phyloP scores from a whole-genome alignment of 2,113 vertebrate species.

The Myotis brandtii region DNA sequence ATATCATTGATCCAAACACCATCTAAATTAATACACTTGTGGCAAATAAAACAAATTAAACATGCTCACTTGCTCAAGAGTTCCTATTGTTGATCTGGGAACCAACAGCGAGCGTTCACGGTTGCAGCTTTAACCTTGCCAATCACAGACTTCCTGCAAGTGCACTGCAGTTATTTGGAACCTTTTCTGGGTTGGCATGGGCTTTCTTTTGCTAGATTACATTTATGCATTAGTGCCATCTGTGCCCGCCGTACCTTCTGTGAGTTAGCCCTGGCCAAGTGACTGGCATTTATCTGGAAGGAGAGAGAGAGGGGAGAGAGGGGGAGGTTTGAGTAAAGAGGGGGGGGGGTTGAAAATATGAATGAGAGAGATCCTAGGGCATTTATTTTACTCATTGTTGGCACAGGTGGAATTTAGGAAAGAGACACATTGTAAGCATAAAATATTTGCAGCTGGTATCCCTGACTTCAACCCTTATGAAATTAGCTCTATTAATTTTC shows the following conservation, averaged over 20 bases:
- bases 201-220: conserved; percentile 97
- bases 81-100: conserved; percentile 86
- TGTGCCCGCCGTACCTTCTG: conserved; percentile 98
- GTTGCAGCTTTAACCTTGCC: conserved; percentile 89
- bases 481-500: not conserved
- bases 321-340: not conserved
- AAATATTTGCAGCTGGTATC: conserved; percentile 87
- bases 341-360: not conserved
- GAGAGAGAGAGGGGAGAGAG: conserved; percentile 55
- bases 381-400: conserved; percentile 87
- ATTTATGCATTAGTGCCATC: conserved; percentile 99
- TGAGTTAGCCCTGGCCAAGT: conserved; percentile 94
- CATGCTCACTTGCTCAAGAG: conserved; percentile 81
- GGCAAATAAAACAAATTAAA: conserved; percentile 78
- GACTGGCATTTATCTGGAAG: conserved; percentile 97
- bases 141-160: conserved; percentile 89
- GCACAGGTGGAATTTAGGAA: conserved; percentile 74
- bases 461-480: conserved; percentile 48
- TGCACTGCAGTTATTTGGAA: conserved; percentile 96
- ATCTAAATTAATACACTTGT: conserved; percentile 61
- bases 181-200: conserved; percentile 91
- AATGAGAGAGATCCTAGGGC: conserved; percentile 85
- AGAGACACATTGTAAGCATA: conserved; percentile 69
- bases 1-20: conserved; percentile 56
- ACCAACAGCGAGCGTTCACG: conserved; percentile 82